Percentiles rank a stretch among this genome's conserved stretches.
These are phyloP conservation scores for Nerophis lumbriciformis DNA, from an alignment of 2,113 vertebrate species.

Conservation along the genomic window DNA sequence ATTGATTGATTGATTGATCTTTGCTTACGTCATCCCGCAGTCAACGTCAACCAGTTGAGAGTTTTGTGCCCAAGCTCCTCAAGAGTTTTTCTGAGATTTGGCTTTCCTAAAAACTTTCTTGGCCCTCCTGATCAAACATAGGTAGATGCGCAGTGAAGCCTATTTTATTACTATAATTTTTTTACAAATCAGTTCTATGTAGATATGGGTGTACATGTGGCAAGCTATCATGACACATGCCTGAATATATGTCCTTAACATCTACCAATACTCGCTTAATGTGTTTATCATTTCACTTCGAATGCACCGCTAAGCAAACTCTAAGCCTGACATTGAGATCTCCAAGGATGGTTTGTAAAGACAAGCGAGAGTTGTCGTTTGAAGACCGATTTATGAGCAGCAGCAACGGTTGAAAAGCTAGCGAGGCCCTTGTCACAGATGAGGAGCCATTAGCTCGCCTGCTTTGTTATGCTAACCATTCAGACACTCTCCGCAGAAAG, in stretches of 20 bases:
- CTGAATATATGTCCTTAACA: slow-evolving; percentile 50
- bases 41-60: too few species aligned
- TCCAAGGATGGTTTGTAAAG: slow-evolving; percentile 36
- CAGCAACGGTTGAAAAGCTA: slow-evolving; percentile 48
- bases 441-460: slow-evolving; percentile 59
- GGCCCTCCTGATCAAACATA: too few species aligned
- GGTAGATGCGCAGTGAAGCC: too few species aligned
- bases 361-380: slow-evolving; percentile 50
- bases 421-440: slow-evolving; percentile 49
- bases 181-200: too few species aligned
- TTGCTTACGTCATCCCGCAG: too few species aligned
- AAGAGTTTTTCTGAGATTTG: too few species aligned
- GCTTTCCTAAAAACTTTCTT: too few species aligned
- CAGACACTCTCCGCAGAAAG: slow-evolving; percentile 51
- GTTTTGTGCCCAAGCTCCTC: too few species aligned
- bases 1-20: too few species aligned
- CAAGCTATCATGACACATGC: too few species aligned
- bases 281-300: slow-evolving; percentile 38
- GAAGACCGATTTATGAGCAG: slow-evolving; percentile 40
- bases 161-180: too few species aligned
- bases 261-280: slow-evolving; percentile 17
- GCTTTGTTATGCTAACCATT: slow-evolving; percentile 69
- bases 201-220: too few species aligned
- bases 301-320: slow-evolving; percentile 14
- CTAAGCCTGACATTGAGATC: slow-evolving; percentile 40